These are phyloP conservation scores for Chaetophractus vellerosus DNA, from an alignment of 2,797 vertebrate species.

Conservation along the genomic window DNA sequence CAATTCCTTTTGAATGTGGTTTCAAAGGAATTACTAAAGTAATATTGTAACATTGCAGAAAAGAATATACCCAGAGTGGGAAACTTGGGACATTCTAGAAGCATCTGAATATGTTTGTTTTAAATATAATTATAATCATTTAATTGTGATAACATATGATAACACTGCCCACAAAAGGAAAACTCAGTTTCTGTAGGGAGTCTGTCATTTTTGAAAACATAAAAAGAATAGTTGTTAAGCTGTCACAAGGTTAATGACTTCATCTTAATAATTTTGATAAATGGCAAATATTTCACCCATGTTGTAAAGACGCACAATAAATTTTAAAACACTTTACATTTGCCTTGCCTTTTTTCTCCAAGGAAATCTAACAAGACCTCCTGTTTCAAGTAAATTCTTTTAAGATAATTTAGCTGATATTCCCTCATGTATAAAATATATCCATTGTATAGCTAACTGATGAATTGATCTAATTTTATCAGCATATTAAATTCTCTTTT, in stretches of 20 bases:
- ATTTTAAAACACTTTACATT: conserved; percentile 89
- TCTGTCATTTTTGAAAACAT: conserved; percentile 92
- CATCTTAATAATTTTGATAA: conserved; percentile 94
- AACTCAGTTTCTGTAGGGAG: conserved; percentile 90
- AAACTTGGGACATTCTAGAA: background rate
- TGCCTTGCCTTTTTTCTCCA: conserved; percentile 87
- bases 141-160: conserved; percentile 90
- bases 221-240: conserved; percentile 94
- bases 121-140: conserved; percentile 72
- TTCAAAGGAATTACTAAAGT: background rate
- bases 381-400: conserved; percentile 86
- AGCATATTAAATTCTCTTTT: conserved; percentile 88
- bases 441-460: conserved; percentile 85
- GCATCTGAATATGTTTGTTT: conserved; percentile 86
- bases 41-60: conserved; percentile 3
- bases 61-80: conserved; percentile 18
- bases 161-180: conserved; percentile 91
- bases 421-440: conserved; percentile 81
- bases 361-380: conserved; percentile 81
- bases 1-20: background rate
- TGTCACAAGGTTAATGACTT: conserved; percentile 92
- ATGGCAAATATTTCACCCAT: conserved; percentile 88
- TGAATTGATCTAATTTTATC: conserved; percentile 89
- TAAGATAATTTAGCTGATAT: conserved; percentile 86
- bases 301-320: conserved; percentile 84